A percentile compares a stretch with the other conserved stretches of the same genome.
These are phyloP conservation scores for Oryzias celebensis DNA, from an alignment of 2,113 vertebrate genomes.

Conservation along the genomic window DNA sequence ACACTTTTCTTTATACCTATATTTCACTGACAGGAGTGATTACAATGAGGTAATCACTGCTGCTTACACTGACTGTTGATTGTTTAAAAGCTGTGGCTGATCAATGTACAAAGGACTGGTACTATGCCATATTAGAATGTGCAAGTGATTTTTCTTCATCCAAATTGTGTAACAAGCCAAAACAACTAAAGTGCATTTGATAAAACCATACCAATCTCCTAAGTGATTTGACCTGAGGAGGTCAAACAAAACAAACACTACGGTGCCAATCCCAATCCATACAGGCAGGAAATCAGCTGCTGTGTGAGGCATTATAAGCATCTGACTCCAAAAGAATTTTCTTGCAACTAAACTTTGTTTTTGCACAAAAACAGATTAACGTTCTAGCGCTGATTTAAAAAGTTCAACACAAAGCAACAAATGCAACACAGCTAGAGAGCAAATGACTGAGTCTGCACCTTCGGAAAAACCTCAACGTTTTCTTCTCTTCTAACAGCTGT, in stretches of 20 bases:
- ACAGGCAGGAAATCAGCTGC: constrained; percentile 54
- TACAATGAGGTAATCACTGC: neutral
- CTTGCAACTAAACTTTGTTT: constrained; percentile 29
- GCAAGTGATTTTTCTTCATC: neutral
- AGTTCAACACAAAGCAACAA: constrained; percentile 44
- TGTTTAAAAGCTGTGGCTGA: neutral
- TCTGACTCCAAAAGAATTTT: constrained; percentile 31
- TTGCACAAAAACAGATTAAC: constrained; percentile 41
- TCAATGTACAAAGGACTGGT: neutral
- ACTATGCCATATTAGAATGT: neutral
- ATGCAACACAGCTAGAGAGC: constrained; percentile 21
- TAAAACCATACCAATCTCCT: constrained; percentile 9
- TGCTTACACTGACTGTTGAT: neutral
- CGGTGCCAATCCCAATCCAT: constrained; percentile 45
- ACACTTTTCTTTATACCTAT: neutral
- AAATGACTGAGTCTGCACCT: constrained; percentile 29
- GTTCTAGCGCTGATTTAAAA: constrained; percentile 37
- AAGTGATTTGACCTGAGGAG: constrained; percentile 12
- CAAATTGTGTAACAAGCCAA: neutral
- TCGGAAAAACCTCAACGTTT: neutral
- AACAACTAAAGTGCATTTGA: constrained; percentile 12
- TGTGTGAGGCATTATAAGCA: constrained; percentile 47
- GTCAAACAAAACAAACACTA: constrained; percentile 40
- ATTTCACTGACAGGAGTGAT: neutral
- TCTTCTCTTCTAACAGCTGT: too few species aligned